A percentile compares a stretch with the other conserved stretches of the same genome.
These are phyloP conservation scores for Peromyscus nudipes DNA, from an alignment of 2,797 vertebrate genomes.

Conservation along the genomic window DNA sequence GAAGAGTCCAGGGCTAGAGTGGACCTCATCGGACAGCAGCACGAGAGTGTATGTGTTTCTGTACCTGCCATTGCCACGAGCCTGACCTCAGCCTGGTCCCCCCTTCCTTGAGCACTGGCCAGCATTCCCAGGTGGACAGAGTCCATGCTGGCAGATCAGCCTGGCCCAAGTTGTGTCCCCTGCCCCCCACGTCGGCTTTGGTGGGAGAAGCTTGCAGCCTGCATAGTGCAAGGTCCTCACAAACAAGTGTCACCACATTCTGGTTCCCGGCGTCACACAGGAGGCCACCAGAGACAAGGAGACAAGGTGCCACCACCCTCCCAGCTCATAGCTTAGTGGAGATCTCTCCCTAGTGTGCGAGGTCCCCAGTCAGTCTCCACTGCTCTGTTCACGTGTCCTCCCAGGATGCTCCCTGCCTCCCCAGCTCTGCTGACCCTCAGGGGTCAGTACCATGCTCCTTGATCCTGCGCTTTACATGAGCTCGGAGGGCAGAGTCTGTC, in stretches of 20 bases:
- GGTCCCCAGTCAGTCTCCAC: background rate
- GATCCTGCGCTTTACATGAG: no score
- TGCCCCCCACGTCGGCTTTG: rapidly evolving
- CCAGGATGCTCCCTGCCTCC: background rate
- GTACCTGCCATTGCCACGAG: background rate
- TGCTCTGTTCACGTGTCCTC: background rate
- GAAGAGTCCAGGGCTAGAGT: rapidly evolving
- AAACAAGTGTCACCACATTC: background rate
- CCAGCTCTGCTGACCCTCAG: background rate
- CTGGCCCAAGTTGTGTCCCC: no score
- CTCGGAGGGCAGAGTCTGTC: background rate
- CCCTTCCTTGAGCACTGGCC: background rate
- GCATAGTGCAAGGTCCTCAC: background rate
- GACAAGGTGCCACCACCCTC: background rate
- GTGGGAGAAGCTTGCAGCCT: background rate
- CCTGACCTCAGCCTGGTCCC: rapidly evolving
- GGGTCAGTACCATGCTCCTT: background rate
- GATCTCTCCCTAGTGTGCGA: background rate
- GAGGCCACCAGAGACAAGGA: background rate
- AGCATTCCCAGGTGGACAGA: rapidly evolving
- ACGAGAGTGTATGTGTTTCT: background rate
- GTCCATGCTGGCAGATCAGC: background rate
- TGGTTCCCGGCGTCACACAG: rapidly evolving
- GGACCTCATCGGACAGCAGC: background rate
- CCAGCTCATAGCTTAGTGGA: background rate